These are phyloP conservation scores for Acomys russatus DNA, from an alignment of 2,797 vertebrate genomes.

Conservation along the genomic window DNA sequence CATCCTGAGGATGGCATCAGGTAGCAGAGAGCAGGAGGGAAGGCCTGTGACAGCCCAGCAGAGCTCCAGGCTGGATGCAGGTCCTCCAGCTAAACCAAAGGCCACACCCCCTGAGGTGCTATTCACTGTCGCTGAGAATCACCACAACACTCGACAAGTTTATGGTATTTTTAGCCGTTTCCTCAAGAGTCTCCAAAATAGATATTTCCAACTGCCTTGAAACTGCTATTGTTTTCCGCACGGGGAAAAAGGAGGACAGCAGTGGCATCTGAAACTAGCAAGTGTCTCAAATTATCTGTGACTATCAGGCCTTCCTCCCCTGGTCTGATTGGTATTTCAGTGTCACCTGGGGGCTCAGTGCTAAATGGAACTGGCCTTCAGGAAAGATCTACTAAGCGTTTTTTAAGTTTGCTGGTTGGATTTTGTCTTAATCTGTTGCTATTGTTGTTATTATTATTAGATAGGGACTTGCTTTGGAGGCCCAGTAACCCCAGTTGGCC, in stretches of 20 bases:
- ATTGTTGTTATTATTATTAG: neutral
- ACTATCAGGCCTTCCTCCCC: neutral
- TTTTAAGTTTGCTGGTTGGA: neutral
- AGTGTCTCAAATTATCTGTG: neutral
- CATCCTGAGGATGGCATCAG: neutral
- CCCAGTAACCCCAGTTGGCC: neutral
- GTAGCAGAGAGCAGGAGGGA: neutral
- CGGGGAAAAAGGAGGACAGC: neutral
- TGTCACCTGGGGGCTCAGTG: neutral
- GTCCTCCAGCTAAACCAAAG: neutral
- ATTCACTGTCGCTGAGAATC: neutral
- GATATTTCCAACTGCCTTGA: slow-evolving; percentile 24
- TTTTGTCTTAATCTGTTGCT: neutral
- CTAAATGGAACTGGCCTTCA: neutral
- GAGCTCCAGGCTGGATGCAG: neutral
- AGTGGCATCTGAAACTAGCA: neutral
- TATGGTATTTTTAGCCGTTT: slow-evolving; percentile 51
- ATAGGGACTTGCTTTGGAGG: neutral
- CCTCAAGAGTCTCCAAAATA: slow-evolving; percentile 60
- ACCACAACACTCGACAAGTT: slow-evolving; percentile 34
- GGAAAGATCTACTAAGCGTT: slow-evolving; percentile 13
- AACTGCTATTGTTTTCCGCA: neutral
- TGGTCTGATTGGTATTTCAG: neutral
- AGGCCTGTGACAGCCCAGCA: neutral
- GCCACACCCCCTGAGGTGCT: neutral